Base-by-base conservation (phyloP, 2,113 vertebrate species). In the Sebastes schlegelii region DNA sequence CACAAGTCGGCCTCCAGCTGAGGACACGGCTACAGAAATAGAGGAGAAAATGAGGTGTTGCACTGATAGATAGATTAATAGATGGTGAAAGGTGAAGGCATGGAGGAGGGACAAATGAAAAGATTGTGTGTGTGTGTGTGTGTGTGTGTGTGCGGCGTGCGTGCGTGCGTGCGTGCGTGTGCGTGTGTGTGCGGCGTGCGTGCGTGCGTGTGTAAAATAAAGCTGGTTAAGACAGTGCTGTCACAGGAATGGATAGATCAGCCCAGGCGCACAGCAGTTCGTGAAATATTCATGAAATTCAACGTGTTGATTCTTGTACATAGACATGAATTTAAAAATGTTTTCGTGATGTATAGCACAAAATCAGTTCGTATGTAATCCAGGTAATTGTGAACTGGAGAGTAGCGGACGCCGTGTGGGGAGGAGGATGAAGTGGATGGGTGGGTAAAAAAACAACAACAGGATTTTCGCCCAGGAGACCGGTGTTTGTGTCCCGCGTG, bases 11-110 rank as follows among this genome's bases (percentile, higher is more conserved):
- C 79, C 79, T 57, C 40, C 79, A 62, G 77, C 77, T 86, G 87
- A 40, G n/a, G 77, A 68, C 26, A 48, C 69, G 16, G 57, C 67
- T 17, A 49, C 64, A 21, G 62, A 69, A 84, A 83, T 66, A 77
- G 84, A 79, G 57, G 61, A 65, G 49, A 74, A 74, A 86, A 86
- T 86, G 65, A 79, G 87, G 85, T 84, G 86, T 84, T 90, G 40
- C 52, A 65, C 17, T 49, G 69, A 89, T 26, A 57, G 86, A 86
- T 63, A 62, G 74, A 89, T 58, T 70, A 74, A 83, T 83, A 16
- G 68, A 78, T 71, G 68, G 65, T 78, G 70, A 49, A 21, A 84
- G 74, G 67, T 70, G 86, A 21, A 71, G 74, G 80, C 82, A 77
- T 26, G 23, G 51, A 71, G 34, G 84, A 86, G 75, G 89, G 86